Evolutionary conservation across 1,140 invertebrate species (phyloP), one percentile per base, ranked within the genome.

Genomic region (Prorops nasuta): DNA sequence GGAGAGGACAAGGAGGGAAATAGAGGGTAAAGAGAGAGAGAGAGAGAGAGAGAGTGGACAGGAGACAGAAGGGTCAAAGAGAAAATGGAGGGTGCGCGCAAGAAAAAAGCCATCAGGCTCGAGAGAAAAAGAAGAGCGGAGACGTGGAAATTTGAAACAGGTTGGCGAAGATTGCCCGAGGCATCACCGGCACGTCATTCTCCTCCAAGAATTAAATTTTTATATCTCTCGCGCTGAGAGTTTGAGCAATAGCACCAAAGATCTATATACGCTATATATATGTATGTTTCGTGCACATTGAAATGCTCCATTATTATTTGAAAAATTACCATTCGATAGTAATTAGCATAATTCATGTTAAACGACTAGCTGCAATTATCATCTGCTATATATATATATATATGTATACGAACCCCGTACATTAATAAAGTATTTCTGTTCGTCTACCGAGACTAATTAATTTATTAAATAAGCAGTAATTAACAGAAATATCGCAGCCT

Each of bases 161-260:
- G 24, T 6, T 6, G 28, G 42, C 21, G 47, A 28, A 40, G 60
- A 62, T 49, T 46, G 66, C 68, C 70, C 20, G 58, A 49, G 66
- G 61, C 66, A 28, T 28, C 47, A 54, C 56, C 56, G 56, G 59
- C 71, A 72, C 70, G 64, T 74, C 71, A 70, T 75, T 75, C 69
- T 67, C 53, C 57, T 45, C 44, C 53, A 71, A 59, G 71, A 77
- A 77, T 76, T 75, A 77, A 77, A 77, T 76, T 76, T 77, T 77
- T 74, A 77, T 76, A 72, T 68, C 72, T 67, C 63, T 69, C 64
- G n/a, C n/a, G 72, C 46, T 76, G 74, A 76, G 71, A 76, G 75
- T 73, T 73, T 72, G 67, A 77, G 63, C 66, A 70, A 75, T 74
- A 69, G 63, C 51, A 37, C 50, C 38, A 44, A 28, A 22, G 43